These are phyloP conservation scores for Ditula angustiorana DNA, from an alignment of 2,888 invertebrate genomes.

Conservation along the genomic window DNA sequence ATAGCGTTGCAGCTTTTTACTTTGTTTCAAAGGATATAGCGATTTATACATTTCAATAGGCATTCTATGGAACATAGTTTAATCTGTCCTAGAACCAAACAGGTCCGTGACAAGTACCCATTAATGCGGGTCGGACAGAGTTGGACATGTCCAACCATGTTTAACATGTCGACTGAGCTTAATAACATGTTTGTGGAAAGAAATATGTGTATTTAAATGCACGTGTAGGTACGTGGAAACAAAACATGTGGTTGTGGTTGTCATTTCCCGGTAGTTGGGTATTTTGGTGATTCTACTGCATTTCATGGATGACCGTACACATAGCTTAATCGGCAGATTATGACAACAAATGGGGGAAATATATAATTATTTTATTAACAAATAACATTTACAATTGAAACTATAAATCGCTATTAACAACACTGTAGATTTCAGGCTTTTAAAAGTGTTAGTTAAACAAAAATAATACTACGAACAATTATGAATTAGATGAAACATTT, in stretches of 20 bases:
- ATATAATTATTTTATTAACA: too few species aligned
- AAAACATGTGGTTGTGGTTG: too few species aligned
- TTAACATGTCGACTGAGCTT: constrained; percentile 1
- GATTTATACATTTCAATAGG: neutral
- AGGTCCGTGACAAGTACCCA: constrained; percentile 24
- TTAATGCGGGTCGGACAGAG: constrained; percentile 13
- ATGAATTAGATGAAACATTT: neutral
- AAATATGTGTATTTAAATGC: neutral
- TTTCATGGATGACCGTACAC: too few species aligned
- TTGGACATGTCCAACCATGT: constrained; percentile 12
- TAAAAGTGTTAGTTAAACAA: too few species aligned
- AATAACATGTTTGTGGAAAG: neutral
- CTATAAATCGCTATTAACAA: too few species aligned
- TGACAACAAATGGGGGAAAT: too few species aligned
- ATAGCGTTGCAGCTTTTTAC: neutral
- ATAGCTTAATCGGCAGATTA: too few species aligned
- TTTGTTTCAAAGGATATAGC: neutral
- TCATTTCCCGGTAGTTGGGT: too few species aligned
- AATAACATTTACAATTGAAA: too few species aligned
- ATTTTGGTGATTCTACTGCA: too few species aligned
- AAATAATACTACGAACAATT: neutral
- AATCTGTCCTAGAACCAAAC: neutral
- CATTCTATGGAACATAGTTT: neutral
- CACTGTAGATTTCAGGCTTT: too few species aligned
- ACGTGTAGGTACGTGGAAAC: neutral